Conservation (phyloP, 1,140 invertebrate genomes). For the Aphidius gifuensis region DNA sequence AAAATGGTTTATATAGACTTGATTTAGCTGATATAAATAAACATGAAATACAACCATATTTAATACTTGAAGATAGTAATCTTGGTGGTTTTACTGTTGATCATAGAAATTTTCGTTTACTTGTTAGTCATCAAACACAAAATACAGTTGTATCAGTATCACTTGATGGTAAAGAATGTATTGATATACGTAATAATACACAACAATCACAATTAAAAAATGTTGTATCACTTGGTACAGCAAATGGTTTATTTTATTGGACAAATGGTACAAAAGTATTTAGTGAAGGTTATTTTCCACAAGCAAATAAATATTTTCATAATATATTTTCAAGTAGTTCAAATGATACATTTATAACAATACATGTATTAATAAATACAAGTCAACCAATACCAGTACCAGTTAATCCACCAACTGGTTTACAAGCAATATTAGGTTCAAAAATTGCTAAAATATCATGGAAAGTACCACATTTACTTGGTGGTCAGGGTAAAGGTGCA, state of each 20-base stretch:
- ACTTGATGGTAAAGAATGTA: conserved; percentile 73
- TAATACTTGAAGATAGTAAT: conserved; percentile 61
- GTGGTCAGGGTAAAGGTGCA: conserved; percentile 75
- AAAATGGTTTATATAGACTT: conserved; percentile 71
- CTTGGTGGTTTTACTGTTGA: conserved; percentile 76
- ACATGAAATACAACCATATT: conserved; percentile 55
- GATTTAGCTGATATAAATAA: conserved; percentile 72
- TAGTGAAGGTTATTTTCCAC: conserved; percentile 69
- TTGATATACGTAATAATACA: conserved; percentile 71
- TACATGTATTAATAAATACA: conserved; percentile 64
- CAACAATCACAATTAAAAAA: conserved; percentile 74
- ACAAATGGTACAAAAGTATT: conserved; percentile 72
- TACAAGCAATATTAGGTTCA: conserved; percentile 75
- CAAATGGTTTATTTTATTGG: conserved; percentile 78
- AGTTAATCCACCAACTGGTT: conserved; percentile 69
- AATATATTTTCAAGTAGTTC: conserved; percentile 63
- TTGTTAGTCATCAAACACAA: conserved; percentile 69
- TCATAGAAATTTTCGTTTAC: conserved; percentile 74
- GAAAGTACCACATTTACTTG: conserved; percentile 71
- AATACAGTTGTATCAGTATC: conserved; percentile 80
- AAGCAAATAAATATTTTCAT: conserved; percentile 69
- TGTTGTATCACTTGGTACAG: conserved; percentile 71
- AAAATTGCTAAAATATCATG: conserved; percentile 74
- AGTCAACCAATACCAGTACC: conserved; percentile 74
- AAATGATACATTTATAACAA: conserved; percentile 51